Conservation (phyloP, 2,113 vertebrate genomes). For the Pogona vitticeps region DNA sequence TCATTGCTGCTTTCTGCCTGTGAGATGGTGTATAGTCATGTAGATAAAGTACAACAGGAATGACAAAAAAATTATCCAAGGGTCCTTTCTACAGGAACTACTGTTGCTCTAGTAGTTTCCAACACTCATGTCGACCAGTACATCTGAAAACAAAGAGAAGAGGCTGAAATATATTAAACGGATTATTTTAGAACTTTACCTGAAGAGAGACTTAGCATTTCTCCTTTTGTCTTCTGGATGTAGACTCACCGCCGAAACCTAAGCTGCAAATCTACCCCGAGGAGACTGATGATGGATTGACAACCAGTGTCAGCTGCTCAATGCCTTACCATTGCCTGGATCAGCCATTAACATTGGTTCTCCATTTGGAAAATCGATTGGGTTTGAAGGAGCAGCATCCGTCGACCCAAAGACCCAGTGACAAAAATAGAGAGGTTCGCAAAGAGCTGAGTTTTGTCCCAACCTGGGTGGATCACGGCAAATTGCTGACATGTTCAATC, state of each 20-base stretch:
- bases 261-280: rapidly evolving
- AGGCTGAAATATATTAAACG: no score
- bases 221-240: neutral
- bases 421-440: neutral
- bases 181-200: no score
- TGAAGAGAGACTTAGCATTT: neutral
- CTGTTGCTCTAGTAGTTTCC: no score
- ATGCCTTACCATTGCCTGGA: neutral
- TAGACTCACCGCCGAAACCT: neutral
- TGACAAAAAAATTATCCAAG: no score
- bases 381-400: neutral
- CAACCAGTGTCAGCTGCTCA: neutral
- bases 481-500: neutral
- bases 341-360: neutral
- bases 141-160: no score
- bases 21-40: no score
- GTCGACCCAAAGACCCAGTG: rapidly evolving
- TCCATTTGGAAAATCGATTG: neutral
- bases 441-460: rapidly evolving
- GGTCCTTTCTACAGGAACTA: no score
- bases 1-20: no score
- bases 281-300: rapidly evolving
- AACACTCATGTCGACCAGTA: no score
- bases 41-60: no score
- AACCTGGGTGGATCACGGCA: neutral